Base-by-base conservation (phyloP, 2,113 vertebrate genomes). In the Patagioenas fasciata region DNA sequence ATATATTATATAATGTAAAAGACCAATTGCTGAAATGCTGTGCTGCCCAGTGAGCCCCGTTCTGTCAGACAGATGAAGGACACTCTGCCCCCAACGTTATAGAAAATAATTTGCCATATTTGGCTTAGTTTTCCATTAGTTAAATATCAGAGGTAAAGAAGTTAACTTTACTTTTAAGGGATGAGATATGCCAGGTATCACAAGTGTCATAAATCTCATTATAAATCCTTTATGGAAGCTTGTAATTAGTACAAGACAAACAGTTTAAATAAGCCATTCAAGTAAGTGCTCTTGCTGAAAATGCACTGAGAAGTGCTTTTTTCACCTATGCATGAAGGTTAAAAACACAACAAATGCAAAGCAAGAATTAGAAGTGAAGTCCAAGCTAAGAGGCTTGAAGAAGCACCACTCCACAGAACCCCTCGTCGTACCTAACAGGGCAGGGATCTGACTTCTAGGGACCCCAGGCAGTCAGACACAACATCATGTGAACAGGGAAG, bases 21-120 rank as follows among this genome's bases (percentile, higher is more conserved):
- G 40, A 24, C 5, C 26, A 44, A 14, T n/a, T 32, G 44, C 67
- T 36, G 61, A 71, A 65, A 40, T 17, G 15, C 32, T 67, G 2
- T 3, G 36, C 4, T 42, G 31, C 3, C 79, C 66, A 70, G 44
- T 1, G n/a, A 57, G 54, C 47, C 17, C 50, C 28, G 32, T 40
- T 65, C 56, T 56, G 54, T 53, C 56, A 51, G 47, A 10, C 5
- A 26, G 40, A 53, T 1, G 9, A 18, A 40, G 32, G 21, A 34
- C 4, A 26, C 8, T 2, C 53, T 56, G 57, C 23, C 28, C 31
- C 9, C 31, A 20, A 65, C 0, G 10, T 10, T 23, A 8, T 0
- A 50, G 42, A 86, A 65, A 31, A 64, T 5, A 48, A 54, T 73
- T 65, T 26, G 29, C 51, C 0, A 0, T 5, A 5, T 66, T 54